phyloP scores from a whole-genome alignment of 2,113 vertebrate genomes.

The Gavia stellata region DNA sequence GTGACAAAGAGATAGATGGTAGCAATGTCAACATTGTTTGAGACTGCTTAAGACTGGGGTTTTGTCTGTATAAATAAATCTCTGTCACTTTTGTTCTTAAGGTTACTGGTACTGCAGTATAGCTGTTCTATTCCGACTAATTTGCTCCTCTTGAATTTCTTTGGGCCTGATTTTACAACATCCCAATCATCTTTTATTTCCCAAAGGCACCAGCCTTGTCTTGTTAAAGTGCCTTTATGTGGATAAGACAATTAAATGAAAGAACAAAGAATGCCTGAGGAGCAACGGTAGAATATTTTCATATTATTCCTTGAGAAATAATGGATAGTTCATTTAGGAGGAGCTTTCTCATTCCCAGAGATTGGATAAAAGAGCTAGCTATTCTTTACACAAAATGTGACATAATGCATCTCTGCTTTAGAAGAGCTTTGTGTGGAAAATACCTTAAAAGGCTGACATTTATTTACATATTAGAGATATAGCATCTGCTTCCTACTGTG shows the following conservation, averaged over 20 bases:
- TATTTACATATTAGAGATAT: background rate
- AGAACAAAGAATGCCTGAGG: slow-evolving; percentile 9
- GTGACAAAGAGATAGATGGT: slow-evolving; percentile 18
- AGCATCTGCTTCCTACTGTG: background rate
- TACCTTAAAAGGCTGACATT: background rate
- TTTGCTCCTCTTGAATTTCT: background rate
- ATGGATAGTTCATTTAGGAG: background rate
- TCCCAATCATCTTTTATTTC: background rate
- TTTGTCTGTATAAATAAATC: slow-evolving; percentile 59
- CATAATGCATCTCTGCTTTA: background rate
- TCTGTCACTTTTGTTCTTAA: slow-evolving; percentile 55
- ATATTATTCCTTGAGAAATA: background rate
- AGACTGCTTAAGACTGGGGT: slow-evolving; percentile 9
- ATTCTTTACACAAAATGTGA: background rate
- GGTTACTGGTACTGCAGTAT: slow-evolving; percentile 42
- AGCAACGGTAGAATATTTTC: background rate
- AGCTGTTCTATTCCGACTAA: background rate
- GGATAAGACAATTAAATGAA: background rate
- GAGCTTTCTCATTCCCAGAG: background rate
- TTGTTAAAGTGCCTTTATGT: slow-evolving; percentile 14
- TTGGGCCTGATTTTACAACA: background rate
- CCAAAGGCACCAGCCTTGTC: background rate
- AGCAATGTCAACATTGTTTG: slow-evolving; percentile 46
- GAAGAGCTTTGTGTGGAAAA: background rate
- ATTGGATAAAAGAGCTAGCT: background rate